phyloP scores from a whole-genome alignment of 2,113 vertebrate genomes.

The Ammodramus savannarum region DNA sequence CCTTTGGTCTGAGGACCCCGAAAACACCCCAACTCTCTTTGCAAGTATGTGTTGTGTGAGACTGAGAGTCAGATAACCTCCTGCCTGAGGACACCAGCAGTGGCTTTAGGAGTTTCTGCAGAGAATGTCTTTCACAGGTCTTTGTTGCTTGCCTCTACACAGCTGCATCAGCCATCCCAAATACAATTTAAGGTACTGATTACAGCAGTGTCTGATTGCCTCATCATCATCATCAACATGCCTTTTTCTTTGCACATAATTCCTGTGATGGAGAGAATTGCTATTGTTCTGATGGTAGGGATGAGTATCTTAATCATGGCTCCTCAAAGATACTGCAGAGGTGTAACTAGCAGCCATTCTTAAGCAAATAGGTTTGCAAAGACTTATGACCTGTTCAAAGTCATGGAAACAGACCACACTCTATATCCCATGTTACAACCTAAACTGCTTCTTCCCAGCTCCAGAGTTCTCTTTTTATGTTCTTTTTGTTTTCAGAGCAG shows the following conservation, averaged over 20 bases:
- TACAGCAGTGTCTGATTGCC: neutral
- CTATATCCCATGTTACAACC: neutral
- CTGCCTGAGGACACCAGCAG: neutral
- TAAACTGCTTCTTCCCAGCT: neutral
- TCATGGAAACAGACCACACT: neutral
- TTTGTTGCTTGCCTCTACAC: neutral
- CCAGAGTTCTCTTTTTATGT: neutral
- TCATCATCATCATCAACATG: neutral
- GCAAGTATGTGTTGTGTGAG: neutral
- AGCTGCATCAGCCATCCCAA: neutral
- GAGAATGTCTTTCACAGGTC: neutral
- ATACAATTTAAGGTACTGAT: neutral
- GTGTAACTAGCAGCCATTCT: neutral
- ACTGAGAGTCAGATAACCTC: neutral
- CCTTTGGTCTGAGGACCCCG: no score
- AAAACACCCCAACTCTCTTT: neutral
- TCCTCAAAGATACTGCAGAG: neutral
- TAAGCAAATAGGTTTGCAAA: neutral
- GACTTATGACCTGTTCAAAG: neutral
- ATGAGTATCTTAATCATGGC: neutral
- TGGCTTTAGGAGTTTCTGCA: neutral
- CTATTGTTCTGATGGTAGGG: neutral
- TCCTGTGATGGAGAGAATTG: neutral
- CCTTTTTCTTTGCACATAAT: neutral
- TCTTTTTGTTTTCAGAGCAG: neutral